Conservation (phyloP, 2,888 invertebrate genomes). For the Emmelina monodactyla region DNA sequence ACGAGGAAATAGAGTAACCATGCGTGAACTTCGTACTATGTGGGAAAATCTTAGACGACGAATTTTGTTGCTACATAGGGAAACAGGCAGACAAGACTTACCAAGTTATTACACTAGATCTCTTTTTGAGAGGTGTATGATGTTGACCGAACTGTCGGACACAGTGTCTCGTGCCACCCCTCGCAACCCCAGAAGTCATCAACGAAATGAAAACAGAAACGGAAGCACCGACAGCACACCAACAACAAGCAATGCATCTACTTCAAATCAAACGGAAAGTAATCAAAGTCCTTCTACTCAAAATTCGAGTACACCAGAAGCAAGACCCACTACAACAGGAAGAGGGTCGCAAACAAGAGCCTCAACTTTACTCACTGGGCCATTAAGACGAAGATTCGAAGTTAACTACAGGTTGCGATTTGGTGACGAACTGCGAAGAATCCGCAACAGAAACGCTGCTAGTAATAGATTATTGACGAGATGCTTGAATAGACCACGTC, state of each 20-base stretch:
- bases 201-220: constrained; percentile 25
- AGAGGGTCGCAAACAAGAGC: constrained; percentile 25
- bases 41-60: constrained; percentile 71
- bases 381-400: constrained; percentile 31
- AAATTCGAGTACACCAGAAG: constrained; percentile 16
- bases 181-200: constrained; percentile 23
- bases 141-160: constrained; percentile 44
- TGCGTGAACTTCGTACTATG: constrained; percentile 69
- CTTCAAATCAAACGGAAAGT: constrained; percentile 18
- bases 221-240: constrained; percentile 19
- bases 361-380: constrained; percentile 24
- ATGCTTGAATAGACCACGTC: constrained; percentile 30
- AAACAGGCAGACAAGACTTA: constrained; percentile 42
- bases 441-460: constrained; percentile 26
- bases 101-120: constrained; percentile 48
- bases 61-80: constrained; percentile 60
- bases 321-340: constrained; percentile 16
- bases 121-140: constrained; percentile 49
- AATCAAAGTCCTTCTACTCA: constrained; percentile 21
- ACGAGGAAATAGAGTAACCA: constrained; percentile 40
- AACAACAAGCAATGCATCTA: constrained; percentile 17
- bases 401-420: constrained; percentile 36
- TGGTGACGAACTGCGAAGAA: constrained; percentile 37
- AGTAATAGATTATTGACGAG: constrained; percentile 31
- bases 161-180: constrained; percentile 24